Percentiles rank a stretch among this genome's conserved stretches.
Conservation (phyloP, 2,113 vertebrate genomes). For the Pampusana beccarii region DNA sequence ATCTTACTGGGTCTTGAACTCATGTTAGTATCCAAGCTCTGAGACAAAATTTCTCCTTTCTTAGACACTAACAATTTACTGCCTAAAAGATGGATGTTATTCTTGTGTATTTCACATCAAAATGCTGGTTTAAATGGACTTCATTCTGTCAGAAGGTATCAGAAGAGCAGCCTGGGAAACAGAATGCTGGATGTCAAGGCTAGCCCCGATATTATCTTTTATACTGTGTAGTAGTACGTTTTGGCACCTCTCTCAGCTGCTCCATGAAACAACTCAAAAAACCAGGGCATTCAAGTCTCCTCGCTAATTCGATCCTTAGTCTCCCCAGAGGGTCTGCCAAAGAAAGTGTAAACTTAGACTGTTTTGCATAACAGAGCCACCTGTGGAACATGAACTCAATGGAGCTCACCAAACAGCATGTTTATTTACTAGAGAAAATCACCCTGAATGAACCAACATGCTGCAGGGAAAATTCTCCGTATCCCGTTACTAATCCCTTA, state of each 20-base stretch:
- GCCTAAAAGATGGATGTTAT: not conserved
- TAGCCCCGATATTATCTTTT: not conserved
- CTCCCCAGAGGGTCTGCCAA: not conserved
- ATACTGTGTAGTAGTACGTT: not conserved
- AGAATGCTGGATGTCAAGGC: not conserved
- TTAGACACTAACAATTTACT: not conserved
- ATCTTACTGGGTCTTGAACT: not conserved
- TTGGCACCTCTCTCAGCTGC: not conserved
- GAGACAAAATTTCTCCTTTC: not conserved
- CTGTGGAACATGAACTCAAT: not conserved
- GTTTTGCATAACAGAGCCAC: not conserved
- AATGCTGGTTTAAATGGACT: not conserved
- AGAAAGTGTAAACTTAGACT: not conserved
- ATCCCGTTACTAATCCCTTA: conserved; percentile 28
- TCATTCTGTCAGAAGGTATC: not conserved
- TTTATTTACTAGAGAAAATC: not conserved
- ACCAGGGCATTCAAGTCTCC: fast-evolving
- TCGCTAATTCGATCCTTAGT: fast-evolving
- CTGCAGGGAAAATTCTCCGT: not conserved
- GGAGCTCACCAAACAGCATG: not conserved
- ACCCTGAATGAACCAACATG: not conserved
- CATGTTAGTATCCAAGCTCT: not conserved
- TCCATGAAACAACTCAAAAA: not conserved
- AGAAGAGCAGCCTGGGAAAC: not conserved
- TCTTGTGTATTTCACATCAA: not conserved